Conservation (phyloP, 2,888 invertebrate genomes). For the Drosophila prostipennis region DNA sequence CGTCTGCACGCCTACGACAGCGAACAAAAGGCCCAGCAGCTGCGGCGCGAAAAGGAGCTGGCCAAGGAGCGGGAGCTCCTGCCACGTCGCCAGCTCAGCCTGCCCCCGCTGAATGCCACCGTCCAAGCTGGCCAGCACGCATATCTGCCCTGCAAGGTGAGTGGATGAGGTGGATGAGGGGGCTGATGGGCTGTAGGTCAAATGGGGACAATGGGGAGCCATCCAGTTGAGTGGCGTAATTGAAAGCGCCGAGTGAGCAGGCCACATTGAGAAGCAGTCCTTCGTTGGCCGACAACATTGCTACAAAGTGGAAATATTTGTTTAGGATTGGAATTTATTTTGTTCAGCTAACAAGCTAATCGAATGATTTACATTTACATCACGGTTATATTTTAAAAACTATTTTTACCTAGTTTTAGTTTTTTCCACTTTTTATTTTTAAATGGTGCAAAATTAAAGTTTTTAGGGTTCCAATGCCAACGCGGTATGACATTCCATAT, state of each 20-base stretch:
- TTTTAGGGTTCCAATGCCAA: too few relatives aligned
- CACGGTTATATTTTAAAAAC: too few relatives aligned
- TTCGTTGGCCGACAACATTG: background rate
- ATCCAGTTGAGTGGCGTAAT: constrained; percentile 49
- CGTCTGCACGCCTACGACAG: constrained; percentile 76
- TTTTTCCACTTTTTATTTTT: too few relatives aligned
- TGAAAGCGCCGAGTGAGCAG: constrained; percentile 19
- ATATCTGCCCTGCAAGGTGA: constrained; percentile 94
- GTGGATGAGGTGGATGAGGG: constrained; percentile 51
- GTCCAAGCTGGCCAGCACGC: constrained; percentile 95
- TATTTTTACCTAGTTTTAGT: too few relatives aligned
- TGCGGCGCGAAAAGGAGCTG: constrained; percentile 69
- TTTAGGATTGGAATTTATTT: background rate
- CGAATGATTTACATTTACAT: too few relatives aligned
- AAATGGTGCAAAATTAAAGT: too few relatives aligned
- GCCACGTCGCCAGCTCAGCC: constrained; percentile 69
- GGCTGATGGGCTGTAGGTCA: background rate
- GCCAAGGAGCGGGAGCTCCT: constrained; percentile 63
- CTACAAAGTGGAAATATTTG: background rate
- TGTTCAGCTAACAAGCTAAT: too few relatives aligned
- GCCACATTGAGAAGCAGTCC: background rate
- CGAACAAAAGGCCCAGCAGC: constrained; percentile 63
- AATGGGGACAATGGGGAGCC: constrained; percentile 10
- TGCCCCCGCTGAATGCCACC: constrained; percentile 90
- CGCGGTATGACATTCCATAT: too few relatives aligned